Evolutionary conservation across 1,140 invertebrate species (phyloP).

Genomic region (Ips typographus): DNA sequence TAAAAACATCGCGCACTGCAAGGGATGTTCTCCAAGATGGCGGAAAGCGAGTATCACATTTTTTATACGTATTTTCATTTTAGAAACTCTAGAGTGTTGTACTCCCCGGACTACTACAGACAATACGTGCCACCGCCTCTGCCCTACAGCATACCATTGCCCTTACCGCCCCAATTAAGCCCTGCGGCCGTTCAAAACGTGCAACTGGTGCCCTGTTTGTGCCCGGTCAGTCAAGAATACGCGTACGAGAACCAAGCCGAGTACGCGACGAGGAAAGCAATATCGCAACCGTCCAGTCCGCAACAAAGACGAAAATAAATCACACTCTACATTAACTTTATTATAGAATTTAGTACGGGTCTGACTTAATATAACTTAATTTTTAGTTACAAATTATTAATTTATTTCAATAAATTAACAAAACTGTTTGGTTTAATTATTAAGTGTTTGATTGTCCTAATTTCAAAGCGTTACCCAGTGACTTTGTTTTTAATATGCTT

Average conservation of each 20-base stretch:
- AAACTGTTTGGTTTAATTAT: no score
- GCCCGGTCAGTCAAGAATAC: constrained; percentile 48
- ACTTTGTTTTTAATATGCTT: neutral
- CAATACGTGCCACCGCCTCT: constrained; percentile 17
- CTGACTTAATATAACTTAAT: neutral
- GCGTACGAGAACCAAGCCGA: constrained; percentile 26
- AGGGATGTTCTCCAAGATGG: no score
- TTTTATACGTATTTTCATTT: neutral
- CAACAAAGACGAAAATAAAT: constrained; percentile 24
- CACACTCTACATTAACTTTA: neutral
- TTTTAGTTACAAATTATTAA: neutral
- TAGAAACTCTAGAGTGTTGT: constrained; percentile 28
- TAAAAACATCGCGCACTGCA: no score
- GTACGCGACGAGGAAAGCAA: constrained; percentile 16
- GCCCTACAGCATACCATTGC: constrained; percentile 39
- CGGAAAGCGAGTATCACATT: no score
- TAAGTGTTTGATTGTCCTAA: no score
- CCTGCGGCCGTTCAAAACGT: constrained; percentile 50
- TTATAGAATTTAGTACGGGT: neutral
- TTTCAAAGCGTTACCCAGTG: neutral
- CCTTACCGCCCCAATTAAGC: constrained; percentile 37
- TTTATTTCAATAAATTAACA: no score
- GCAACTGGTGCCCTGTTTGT: constrained; percentile 59
- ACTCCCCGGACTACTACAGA: constrained; percentile 19
- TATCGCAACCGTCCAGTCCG: constrained; percentile 5